Conservation (phyloP, 2,797 vertebrate species). For the Danio jaintianensis region DNA sequence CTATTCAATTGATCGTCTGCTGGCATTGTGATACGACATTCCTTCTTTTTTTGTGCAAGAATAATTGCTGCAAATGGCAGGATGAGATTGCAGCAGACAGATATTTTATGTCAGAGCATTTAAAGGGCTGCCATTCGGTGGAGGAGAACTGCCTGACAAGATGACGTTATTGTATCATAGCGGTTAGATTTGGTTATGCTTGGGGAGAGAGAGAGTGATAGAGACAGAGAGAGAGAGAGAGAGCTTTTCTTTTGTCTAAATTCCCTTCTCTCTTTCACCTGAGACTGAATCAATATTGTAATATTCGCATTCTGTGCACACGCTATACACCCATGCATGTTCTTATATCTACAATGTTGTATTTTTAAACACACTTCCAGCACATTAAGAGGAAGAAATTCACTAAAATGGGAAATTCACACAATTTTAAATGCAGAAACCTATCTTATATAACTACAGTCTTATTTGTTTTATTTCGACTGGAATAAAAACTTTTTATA, state of each 20-base stretch:
- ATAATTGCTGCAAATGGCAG: constrained; percentile 35
- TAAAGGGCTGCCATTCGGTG: constrained; percentile 1
- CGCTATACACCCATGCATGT: constrained; percentile 25
- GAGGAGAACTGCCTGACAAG: constrained; percentile 2
- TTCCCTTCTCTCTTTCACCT: constrained; percentile 35
- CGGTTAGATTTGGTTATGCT: constrained; percentile 3
- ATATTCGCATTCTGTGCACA: constrained; percentile 15
- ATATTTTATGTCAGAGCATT: constrained; percentile 12
- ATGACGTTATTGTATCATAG: constrained; percentile 17
- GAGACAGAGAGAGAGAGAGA: constrained; percentile 8
- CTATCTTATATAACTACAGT: too few species aligned
- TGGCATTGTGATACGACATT: constrained; percentile 41
- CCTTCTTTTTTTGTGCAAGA: constrained; percentile 24
- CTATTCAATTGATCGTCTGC: constrained; percentile 71
- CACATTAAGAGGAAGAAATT: neutral
- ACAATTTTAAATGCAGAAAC: too few species aligned
- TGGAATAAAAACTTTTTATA: too few species aligned
- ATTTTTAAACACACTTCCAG: neutral
- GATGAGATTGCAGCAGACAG: constrained; percentile 25
- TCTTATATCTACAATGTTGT: constrained; percentile 15
- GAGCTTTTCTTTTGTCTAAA: constrained; percentile 12
- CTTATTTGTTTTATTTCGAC: too few species aligned
- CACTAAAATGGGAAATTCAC: neutral
- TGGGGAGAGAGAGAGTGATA: neutral
- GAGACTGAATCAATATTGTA: constrained; percentile 53